Conservation (phyloP, 2,113 vertebrate genomes). For the Numida meleagris region DNA sequence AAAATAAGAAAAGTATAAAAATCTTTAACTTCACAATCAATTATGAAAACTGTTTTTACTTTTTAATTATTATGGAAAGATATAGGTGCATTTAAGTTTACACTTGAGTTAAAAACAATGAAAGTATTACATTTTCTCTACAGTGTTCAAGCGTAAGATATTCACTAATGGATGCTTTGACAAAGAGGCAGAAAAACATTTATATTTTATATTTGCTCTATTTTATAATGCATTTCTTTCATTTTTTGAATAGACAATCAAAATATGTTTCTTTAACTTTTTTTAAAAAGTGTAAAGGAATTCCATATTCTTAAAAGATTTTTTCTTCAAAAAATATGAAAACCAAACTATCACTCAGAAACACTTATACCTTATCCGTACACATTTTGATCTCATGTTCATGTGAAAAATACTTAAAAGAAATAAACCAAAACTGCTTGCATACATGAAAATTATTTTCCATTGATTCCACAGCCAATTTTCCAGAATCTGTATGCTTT, state of each 20-base stretch:
- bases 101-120: background rate
- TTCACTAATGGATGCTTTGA: background rate
- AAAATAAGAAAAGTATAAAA: background rate
- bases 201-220: background rate
- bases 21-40: background rate
- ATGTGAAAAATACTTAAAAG: background rate
- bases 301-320: background rate
- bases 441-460: background rate
- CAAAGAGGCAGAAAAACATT: background rate
- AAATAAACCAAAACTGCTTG: background rate
- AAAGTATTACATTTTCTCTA: background rate
- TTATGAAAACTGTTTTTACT: background rate
- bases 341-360: background rate
- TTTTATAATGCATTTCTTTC: background rate
- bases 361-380: background rate
- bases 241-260: background rate
- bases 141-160: background rate
- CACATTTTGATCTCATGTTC: background rate
- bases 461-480: background rate
- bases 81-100: background rate
- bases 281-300: background rate
- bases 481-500: background rate
- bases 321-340: background rate
- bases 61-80: background rate
- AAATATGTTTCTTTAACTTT: fast-evolving